A percentile compares a stretch with the other conserved stretches of the same genome.
Conservation (phyloP, 2,113 vertebrate species). For the Perognathus longimembris region DNA sequence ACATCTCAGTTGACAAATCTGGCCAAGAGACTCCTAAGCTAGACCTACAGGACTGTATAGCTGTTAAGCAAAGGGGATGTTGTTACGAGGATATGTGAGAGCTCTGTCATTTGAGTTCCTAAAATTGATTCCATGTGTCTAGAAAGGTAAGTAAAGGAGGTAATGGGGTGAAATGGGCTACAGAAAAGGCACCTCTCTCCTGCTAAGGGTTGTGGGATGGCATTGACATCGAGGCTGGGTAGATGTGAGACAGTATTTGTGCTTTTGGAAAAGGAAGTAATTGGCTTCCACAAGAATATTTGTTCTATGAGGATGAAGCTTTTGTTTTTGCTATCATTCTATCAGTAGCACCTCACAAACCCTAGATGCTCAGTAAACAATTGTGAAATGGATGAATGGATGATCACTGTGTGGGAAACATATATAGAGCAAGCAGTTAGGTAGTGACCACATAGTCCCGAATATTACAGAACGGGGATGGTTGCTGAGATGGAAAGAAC, state of each 20-base stretch:
- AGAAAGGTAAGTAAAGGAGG: not conserved
- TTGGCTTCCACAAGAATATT: slow-evolving; percentile 17
- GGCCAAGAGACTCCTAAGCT: not conserved
- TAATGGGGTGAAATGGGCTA: not conserved
- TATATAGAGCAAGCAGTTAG: not conserved
- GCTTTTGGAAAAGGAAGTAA: not conserved
- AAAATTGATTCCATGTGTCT: not conserved
- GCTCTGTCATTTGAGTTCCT: not conserved
- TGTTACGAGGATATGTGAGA: not conserved
- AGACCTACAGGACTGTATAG: not conserved
- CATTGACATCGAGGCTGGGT: not conserved
- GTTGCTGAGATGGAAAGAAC: not conserved
- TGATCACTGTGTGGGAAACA: not conserved
- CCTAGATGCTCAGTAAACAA: not conserved
- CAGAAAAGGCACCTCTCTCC: not conserved
- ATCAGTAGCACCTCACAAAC: not conserved
- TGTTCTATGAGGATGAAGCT: not conserved
- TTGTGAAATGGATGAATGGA: not conserved
- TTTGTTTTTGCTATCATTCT: not conserved
- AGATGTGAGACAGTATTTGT: not conserved
- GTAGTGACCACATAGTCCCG: not conserved
- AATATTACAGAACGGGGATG: not conserved
- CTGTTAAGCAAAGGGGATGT: not conserved
- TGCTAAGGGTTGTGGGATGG: not conserved
- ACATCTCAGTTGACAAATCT: not conserved